These are phyloP conservation scores for Ametastegia equiseti DNA, from an alignment of 2,888 invertebrate species.

Conservation along the genomic window DNA sequence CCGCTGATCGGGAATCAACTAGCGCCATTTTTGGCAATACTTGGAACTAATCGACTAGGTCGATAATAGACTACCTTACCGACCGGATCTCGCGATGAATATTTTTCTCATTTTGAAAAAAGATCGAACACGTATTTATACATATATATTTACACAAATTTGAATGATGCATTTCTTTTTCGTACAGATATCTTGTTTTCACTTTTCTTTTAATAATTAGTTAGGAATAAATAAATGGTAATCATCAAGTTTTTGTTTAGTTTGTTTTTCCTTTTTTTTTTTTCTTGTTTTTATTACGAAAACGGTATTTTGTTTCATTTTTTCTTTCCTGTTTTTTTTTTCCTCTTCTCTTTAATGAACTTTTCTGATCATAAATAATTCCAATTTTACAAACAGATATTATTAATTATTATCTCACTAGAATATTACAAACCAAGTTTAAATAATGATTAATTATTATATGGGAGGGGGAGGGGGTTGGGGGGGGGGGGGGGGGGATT, in stretches of 20 bases:
- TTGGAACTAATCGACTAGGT: not conserved
- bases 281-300: not conserved
- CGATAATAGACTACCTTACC: not conserved
- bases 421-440: constrained; percentile 21
- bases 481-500: too few relatives aligned
- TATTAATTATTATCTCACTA: constrained; percentile 7
- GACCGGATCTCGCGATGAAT: not conserved
- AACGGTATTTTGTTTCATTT: not conserved
- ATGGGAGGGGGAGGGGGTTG: too few relatives aligned
- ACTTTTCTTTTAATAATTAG: not conserved
- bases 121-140: too few relatives aligned
- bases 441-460: not conserved
- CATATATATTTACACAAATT: too few relatives aligned
- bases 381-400: constrained; percentile 31
- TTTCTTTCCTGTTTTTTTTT: not conserved
- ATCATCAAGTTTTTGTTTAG: not conserved
- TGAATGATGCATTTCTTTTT: too few relatives aligned
- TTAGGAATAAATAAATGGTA: too few relatives aligned
- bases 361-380: constrained; percentile 38
- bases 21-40: not conserved
- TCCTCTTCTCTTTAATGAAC: not conserved
- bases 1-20: not conserved
- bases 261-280: not conserved
- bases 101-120: not conserved
- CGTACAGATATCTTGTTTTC: not conserved